These are phyloP conservation scores for Acanthiza pusilla DNA, from an alignment of 2,797 vertebrate genomes.

Conservation along the genomic window DNA sequence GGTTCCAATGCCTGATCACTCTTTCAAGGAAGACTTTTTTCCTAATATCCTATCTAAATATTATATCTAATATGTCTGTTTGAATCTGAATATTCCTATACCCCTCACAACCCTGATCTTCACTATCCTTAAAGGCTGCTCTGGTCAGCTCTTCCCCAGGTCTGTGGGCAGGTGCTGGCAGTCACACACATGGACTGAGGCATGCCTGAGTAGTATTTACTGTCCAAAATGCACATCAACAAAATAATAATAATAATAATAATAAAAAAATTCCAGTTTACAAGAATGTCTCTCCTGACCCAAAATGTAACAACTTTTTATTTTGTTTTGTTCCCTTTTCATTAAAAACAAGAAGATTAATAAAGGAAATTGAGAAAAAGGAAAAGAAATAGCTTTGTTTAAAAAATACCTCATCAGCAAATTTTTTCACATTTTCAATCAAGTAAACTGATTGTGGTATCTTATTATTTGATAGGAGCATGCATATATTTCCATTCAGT, in stretches of 20 bases:
- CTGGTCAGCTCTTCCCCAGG: not conserved
- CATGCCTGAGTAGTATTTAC: not conserved
- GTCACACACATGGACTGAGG: not conserved
- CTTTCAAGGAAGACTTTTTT: not conserved
- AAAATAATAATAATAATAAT: not conserved
- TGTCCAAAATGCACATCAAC: not conserved
- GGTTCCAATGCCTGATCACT: not conserved
- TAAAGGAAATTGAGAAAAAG: not conserved
- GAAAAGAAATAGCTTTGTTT: not conserved
- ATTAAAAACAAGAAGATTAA: not conserved
- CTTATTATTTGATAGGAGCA: constrained; percentile 12
- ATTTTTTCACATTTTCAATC: not conserved
- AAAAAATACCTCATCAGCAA: constrained; percentile 12
- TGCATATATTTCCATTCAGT: not conserved
- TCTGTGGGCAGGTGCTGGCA: not conserved
- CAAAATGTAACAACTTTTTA: not conserved
- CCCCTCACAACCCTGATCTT: not conserved
- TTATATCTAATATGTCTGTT: not conserved
- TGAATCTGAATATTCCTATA: not conserved
- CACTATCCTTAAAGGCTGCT: not conserved
- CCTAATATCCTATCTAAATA: not conserved
- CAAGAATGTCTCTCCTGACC: not conserved
- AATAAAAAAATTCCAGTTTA: not conserved
- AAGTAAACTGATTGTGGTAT: not conserved
- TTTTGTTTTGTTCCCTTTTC: not conserved